Evolutionary conservation across 2,113 vertebrate genomes (phyloP).

Genomic region (Lichenostomus cassidix): DNA sequence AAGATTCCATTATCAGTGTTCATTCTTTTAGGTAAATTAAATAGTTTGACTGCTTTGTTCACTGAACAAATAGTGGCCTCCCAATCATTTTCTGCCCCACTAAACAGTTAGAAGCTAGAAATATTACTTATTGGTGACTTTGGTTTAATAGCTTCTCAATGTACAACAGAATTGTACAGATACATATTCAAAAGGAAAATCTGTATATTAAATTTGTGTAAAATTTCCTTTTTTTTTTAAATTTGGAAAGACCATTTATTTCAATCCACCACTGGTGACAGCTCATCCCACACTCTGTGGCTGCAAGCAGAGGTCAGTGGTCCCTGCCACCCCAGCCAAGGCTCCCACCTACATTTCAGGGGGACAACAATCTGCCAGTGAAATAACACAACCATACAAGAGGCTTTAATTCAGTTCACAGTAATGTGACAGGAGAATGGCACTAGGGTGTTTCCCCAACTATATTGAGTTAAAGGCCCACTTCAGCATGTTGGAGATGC

Average conservation of each 20-base stretch:
- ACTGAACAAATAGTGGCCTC: constrained; percentile 7
- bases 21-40: constrained; percentile 45
- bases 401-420: not conserved
- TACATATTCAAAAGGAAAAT: not conserved
- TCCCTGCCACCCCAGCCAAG: not conserved
- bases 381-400: rapidly evolving
- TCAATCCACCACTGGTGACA: not conserved
- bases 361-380: rapidly evolving
- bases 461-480: not conserved
- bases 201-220: not conserved
- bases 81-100: constrained; percentile 6
- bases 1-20: not conserved
- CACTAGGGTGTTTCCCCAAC: not conserved
- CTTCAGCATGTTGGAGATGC: not conserved
- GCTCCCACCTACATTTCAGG: not conserved
- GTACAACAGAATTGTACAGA: not conserved
- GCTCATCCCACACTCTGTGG: not conserved
- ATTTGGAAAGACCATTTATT: not conserved
- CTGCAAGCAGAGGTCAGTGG: not conserved
- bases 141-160: not conserved
- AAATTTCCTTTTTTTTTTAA: not conserved
- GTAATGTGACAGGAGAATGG: not conserved
- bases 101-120: not conserved
- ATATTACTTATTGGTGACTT: not conserved
- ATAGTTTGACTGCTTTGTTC: constrained; percentile 25